Conservation (phyloP, 1,140 invertebrate species). For the Pantala flavescens region DNA sequence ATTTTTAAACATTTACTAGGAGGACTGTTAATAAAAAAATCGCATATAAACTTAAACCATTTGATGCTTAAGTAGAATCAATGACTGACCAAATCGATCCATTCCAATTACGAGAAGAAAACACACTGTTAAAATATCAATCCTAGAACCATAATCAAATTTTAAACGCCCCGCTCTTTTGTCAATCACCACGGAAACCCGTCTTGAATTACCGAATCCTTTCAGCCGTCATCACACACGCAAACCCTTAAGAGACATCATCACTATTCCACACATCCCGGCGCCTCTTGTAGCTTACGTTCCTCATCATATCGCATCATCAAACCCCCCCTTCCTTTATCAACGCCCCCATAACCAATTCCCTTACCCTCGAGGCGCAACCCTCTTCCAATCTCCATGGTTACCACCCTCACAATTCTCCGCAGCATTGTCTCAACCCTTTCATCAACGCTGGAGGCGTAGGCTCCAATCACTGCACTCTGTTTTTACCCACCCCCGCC, state of each 20-base stretch:
- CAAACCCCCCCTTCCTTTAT: neutral
- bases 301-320: slow-evolving; percentile 1
- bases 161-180: neutral
- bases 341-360: neutral
- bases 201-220: neutral
- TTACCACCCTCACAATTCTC: neutral
- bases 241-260: neutral
- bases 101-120: too few relatives aligned
- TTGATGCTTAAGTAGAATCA: too few relatives aligned
- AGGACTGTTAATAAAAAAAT: too few relatives aligned
- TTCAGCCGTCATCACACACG: neutral
- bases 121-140: too few relatives aligned
- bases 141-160: neutral
- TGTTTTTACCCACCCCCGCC: neutral
- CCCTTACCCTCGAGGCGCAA: neutral
- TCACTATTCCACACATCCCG: neutral
- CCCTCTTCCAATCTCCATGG: neutral
- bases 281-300: neutral
- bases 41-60: too few relatives aligned
- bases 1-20: too few relatives aligned
- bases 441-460: neutral
- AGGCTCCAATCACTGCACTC: slow-evolving; percentile 1
- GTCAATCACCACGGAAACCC: neutral
- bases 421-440: neutral
- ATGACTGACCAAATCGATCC: too few relatives aligned